phyloP scores from a whole-genome alignment of 1,140 invertebrate genomes.

The Atta colombica region DNA sequence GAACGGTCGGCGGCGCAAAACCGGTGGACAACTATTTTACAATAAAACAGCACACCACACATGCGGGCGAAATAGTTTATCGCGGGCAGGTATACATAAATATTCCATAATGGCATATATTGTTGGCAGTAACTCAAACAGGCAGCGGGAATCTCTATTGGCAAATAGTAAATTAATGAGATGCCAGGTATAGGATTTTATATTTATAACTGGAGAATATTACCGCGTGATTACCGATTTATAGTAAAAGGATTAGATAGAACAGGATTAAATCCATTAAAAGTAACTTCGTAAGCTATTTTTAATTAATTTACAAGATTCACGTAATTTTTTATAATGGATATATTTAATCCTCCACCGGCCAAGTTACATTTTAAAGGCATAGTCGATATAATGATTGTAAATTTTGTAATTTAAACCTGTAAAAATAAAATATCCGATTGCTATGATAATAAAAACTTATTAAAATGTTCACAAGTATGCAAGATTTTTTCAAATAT shows the following conservation, averaged over 20 bases:
- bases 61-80: conserved; percentile 51
- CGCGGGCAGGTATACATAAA: conserved; percentile 43
- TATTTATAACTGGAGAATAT: conserved; percentile 33
- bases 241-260: neutral
- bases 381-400: no score
- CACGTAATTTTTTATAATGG: neutral
- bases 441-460: no score
- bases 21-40: conserved; percentile 58
- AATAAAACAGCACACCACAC: conserved; percentile 48
- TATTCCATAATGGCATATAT: conserved; percentile 59
- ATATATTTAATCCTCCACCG: neutral
- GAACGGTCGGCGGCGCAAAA: conserved; percentile 39
- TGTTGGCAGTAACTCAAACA: conserved; percentile 57
- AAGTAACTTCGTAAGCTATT: neutral
- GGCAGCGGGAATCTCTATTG: conserved; percentile 36
- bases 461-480: no score
- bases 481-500: no score
- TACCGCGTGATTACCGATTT: conserved; percentile 21
- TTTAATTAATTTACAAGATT: conserved; percentile 4
- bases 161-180: conserved; percentile 37
- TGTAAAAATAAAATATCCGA: no score
- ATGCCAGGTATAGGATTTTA: conserved; percentile 14
- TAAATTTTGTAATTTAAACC: no score
- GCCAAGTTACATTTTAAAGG: no score
- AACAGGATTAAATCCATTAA: neutral